Conservation (phyloP, 2,797 vertebrate genomes). For the Semotilus atromaculatus region DNA sequence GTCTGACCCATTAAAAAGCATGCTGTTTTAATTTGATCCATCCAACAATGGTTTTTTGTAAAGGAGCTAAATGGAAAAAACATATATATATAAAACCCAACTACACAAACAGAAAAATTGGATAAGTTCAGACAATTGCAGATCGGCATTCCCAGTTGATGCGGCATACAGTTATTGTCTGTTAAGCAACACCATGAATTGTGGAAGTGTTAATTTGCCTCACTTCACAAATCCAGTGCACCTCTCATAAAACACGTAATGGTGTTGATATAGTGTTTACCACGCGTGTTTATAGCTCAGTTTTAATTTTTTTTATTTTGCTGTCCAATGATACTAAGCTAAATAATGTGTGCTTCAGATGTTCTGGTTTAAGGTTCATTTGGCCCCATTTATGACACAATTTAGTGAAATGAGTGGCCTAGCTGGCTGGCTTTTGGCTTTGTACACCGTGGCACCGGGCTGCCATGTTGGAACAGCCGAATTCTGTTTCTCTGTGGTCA, state of each 20-base stretch:
- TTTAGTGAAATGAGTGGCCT: conserved; percentile 57
- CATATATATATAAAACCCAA: no score
- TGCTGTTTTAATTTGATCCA: no score
- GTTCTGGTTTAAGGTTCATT: not conserved
- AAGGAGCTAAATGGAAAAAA: no score
- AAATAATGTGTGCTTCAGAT: conserved; percentile 7
- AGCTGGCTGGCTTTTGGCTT: conserved; percentile 56
- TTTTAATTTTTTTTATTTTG: not conserved
- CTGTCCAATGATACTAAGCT: not conserved
- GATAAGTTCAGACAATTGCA: no score
- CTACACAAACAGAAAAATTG: no score
- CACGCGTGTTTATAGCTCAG: not conserved
- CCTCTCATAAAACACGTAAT: conserved; percentile 3
- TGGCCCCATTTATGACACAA: not conserved
- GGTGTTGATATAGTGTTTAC: not conserved
- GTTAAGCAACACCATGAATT: not conserved
- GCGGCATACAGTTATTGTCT: not conserved
- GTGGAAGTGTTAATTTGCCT: not conserved
- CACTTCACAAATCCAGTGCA: not conserved
- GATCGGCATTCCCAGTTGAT: not conserved
- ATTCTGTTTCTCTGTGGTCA: conserved; percentile 78
- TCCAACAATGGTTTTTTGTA: no score
- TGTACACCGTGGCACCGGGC: conserved; percentile 63
- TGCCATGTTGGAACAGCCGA: conserved; percentile 71
- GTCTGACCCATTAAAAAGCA: no score